Conservation (phyloP, 2,113 vertebrate genomes). For the Hipposideros armiger region DNA sequence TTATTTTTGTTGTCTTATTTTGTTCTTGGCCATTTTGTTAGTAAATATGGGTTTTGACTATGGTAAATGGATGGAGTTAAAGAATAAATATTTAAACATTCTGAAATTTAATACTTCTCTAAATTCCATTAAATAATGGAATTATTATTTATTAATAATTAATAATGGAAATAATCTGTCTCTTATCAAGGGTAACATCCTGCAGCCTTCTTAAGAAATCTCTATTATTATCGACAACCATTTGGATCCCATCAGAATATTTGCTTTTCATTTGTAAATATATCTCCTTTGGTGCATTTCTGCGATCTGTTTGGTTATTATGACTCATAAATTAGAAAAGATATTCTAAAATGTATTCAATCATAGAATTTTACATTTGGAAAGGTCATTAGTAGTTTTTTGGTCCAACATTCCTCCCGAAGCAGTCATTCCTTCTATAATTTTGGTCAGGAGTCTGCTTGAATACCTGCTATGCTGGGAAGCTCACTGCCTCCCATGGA, state of each 20-base stretch:
- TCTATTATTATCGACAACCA: constrained; percentile 26
- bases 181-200: not conserved
- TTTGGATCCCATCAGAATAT: constrained; percentile 22
- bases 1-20: not conserved
- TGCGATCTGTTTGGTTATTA: not conserved
- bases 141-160: too few relatives aligned
- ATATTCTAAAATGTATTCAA: not conserved
- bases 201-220: constrained; percentile 46
- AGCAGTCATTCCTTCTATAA: not conserved
- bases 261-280: constrained; percentile 57
- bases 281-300: not conserved
- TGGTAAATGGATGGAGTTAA: constrained; percentile 36
- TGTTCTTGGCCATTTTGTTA: constrained; percentile 47
- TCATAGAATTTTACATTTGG: not conserved
- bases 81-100: constrained; percentile 60
- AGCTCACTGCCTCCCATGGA: not conserved
- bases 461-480: not conserved
- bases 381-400: not conserved
- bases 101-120: constrained; percentile 35
- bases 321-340: constrained; percentile 17
- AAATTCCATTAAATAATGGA: constrained; percentile 40
- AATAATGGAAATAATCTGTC: not conserved
- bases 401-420: not conserved
- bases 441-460: not conserved
- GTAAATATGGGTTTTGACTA: not conserved